Conservation (phyloP, 1,140 invertebrate species). For the Halesus radiatus region DNA sequence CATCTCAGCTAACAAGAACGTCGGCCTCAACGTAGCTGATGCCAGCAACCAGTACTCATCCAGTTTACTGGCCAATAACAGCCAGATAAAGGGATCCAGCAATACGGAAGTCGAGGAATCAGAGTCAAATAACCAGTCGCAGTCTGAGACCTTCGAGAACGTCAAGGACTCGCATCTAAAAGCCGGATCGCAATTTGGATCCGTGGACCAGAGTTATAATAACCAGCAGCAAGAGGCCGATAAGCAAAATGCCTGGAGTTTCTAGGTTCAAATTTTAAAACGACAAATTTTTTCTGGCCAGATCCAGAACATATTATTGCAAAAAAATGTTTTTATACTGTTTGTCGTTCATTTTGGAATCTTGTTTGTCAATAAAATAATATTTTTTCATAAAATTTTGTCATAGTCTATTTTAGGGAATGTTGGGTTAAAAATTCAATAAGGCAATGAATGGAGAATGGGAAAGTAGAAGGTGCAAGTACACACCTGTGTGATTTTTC, state of each 20-base stretch:
- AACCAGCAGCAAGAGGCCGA: too few species aligned
- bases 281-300: too few species aligned
- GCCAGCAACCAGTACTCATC: slow-evolving; percentile 9
- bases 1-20: neutral
- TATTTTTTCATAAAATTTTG: too few species aligned
- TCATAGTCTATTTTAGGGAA: too few species aligned
- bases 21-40: neutral
- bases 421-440: too few species aligned
- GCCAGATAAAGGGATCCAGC: slow-evolving; percentile 24
- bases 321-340: too few species aligned
- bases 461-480: too few species aligned
- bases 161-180: slow-evolving; percentile 9
- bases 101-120: slow-evolving; percentile 51
- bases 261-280: neutral
- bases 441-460: too few species aligned
- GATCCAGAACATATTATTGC: too few species aligned
- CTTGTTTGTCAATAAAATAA: too few species aligned
- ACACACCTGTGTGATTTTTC: too few species aligned
- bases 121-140: slow-evolving; percentile 46
- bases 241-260: neutral
- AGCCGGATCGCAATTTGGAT: slow-evolving; percentile 26
- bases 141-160: slow-evolving; percentile 35
- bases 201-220: slow-evolving; percentile 12
- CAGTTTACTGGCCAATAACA: neutral
- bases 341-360: too few species aligned